These are phyloP conservation scores for Leguminivora glycinivorella DNA, from an alignment of 1,140 invertebrate species.

Conservation along the genomic window DNA sequence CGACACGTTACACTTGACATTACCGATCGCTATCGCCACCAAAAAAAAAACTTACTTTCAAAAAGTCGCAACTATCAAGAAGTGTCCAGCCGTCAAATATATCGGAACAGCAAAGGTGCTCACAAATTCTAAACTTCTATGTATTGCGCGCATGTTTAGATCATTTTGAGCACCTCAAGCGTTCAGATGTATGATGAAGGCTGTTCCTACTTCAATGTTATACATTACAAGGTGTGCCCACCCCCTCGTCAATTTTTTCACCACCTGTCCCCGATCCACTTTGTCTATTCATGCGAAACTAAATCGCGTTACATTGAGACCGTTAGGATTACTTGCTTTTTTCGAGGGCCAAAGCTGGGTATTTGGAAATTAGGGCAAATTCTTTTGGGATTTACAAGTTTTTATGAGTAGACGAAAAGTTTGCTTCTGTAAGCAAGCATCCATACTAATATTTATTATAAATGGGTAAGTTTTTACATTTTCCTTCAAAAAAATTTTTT, in stretches of 20 bases:
- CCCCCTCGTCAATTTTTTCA: not conserved
- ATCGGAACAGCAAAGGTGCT: too few species aligned
- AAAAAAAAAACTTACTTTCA: not conserved
- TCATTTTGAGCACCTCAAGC: too few species aligned
- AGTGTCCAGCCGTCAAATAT: not conserved
- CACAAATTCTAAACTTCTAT: too few species aligned
- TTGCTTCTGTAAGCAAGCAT: not conserved
- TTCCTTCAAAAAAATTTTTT: too few species aligned
- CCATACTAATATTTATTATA: too few species aligned
- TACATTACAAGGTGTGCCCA: not conserved
- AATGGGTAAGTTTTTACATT: too few species aligned
- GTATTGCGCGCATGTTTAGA: too few species aligned
- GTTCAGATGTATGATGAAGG: too few species aligned
- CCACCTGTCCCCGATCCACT: not conserved
- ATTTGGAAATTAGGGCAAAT: not conserved
- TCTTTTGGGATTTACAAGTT: not conserved
- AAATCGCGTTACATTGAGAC: slow-evolving; percentile 1
- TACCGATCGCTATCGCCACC: not conserved
- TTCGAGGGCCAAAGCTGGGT: not conserved
- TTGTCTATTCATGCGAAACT: not conserved
- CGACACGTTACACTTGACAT: not conserved
- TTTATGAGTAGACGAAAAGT: not conserved
- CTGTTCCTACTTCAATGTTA: not conserved
- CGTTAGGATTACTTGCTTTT: slow-evolving; percentile 7
- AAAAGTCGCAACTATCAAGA: not conserved